Conservation (phyloP, 2,113 vertebrate species). For the Thunnus thynnus region DNA sequence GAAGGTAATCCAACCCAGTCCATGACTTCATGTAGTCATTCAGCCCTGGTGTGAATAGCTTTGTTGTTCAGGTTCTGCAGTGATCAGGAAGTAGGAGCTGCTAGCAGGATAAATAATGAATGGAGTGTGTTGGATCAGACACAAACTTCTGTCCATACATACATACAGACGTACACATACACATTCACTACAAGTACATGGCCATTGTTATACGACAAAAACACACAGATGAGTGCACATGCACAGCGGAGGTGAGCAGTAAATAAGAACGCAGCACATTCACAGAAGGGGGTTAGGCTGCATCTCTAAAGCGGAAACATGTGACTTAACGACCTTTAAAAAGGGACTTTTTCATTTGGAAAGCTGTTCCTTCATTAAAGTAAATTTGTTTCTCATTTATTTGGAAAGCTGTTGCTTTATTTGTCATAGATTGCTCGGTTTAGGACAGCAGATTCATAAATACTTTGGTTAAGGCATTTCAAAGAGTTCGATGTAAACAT, state of each 20-base stretch:
- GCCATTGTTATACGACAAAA: conserved; percentile 32
- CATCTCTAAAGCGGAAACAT: background rate
- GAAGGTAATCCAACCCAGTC: conserved; percentile 69
- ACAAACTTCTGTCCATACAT: conserved; percentile 47
- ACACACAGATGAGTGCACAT: conserved; percentile 19
- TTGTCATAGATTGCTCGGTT: background rate
- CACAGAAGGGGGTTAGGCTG: background rate
- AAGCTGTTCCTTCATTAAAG: too few species aligned
- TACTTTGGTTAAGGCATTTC: background rate
- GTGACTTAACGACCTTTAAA: conserved; percentile 1
- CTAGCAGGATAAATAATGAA: conserved; percentile 68
- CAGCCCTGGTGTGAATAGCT: conserved; percentile 64
- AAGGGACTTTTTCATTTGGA: too few species aligned
- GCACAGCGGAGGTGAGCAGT: conserved; percentile 47
- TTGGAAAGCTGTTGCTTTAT: background rate
- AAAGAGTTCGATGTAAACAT: background rate
- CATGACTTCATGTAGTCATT: conserved; percentile 65
- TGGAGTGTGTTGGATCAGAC: conserved; percentile 41
- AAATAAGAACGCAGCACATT: conserved; percentile 43
- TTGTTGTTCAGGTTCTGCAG: conserved; percentile 63
- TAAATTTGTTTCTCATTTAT: background rate
- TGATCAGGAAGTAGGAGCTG: conserved; percentile 42
- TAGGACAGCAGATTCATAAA: background rate
- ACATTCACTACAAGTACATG: conserved; percentile 3
- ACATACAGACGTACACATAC: background rate